Evolutionary conservation across 2,888 invertebrate species (phyloP), one percentile per base, ranked within the genome.

Genomic region (Sphaerophoria taeniata): DNA sequence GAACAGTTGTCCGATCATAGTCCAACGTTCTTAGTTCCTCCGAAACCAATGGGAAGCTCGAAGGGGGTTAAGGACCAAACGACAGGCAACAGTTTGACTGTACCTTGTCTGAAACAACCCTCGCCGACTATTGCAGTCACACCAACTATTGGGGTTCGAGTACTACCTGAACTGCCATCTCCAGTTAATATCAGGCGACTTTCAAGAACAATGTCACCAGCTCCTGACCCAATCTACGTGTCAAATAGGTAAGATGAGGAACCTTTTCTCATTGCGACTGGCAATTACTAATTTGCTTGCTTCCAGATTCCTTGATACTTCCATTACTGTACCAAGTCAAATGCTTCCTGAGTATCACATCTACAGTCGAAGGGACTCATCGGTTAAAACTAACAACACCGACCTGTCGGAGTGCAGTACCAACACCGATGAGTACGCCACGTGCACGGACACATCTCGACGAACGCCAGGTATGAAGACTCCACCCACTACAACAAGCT

Each of bases 341-440:
- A 53, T 75, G 39, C 77, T 70, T 34, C 34, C 67, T 16, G 79
- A 74, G 6, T 72, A 69, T 14, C 77, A 58, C 16, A 47, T 56
- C 7, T 93, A 95, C 83, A 95, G 95, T 36, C 93, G 96, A 88
- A 95, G 95, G 5, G 96, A 96, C 91, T 95, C 95, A 9, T 95
- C 95, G 43, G 81, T 86, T 9, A 95, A 94, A 91, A 94, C 94
- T 24, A 95, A 95, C 87, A 96, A 95, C 55, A 89, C 91, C 0
- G 97, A 97, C 90, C 93, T 96, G 69, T 97, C 97, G n/a, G 97
- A 97, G 93, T 97, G 97, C 89, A 97, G 97, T 81, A 96, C 94
- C 3, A 94, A 95, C 51, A 95, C 95, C 24, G 97, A 97, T 91
- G 97, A 97, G 92, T 97, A 97, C 91, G 95, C 96, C 87, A 97